Evolutionary conservation across 1,140 invertebrate species (phyloP).

Genomic region (Scylla paramamosain): DNA sequence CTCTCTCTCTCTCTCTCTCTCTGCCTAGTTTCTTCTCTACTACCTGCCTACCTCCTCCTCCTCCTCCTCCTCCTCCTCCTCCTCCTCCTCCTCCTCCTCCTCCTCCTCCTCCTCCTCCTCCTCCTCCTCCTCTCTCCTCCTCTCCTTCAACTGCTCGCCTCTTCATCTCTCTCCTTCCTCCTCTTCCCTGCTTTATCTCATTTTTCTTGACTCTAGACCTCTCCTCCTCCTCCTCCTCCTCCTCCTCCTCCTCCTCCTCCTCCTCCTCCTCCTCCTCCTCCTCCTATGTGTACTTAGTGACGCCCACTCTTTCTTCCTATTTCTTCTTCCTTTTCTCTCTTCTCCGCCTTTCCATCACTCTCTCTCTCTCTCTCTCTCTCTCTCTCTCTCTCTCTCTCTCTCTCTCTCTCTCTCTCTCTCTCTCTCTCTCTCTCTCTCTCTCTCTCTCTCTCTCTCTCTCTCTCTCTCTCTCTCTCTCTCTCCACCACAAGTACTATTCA

Average conservation of each 20-base stretch:
- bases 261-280: constrained; percentile 6
- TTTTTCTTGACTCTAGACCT: neutral
- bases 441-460: neutral
- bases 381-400: constrained; percentile 2
- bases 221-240: neutral
- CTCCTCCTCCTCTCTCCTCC: neutral
- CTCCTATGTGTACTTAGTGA: neutral
- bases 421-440: neutral
- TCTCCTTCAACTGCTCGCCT: neutral
- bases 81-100: constrained; percentile 7
- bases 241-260: neutral
- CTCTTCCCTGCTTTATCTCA: neutral
- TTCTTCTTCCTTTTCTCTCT: neutral
- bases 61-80: neutral
- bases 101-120: neutral
- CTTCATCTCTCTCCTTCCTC: neutral
- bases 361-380: constrained; percentile 30
- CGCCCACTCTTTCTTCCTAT: neutral
- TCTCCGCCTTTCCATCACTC: neutral
- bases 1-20: neutral
- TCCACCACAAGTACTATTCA: neutral
- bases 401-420: neutral
- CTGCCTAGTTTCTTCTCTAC: neutral
- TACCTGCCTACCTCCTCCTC: neutral
- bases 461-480: constrained; percentile 38